These are phyloP conservation scores for Delphinus delphis DNA, from an alignment of 2,113 vertebrate species.

Conservation along the genomic window DNA sequence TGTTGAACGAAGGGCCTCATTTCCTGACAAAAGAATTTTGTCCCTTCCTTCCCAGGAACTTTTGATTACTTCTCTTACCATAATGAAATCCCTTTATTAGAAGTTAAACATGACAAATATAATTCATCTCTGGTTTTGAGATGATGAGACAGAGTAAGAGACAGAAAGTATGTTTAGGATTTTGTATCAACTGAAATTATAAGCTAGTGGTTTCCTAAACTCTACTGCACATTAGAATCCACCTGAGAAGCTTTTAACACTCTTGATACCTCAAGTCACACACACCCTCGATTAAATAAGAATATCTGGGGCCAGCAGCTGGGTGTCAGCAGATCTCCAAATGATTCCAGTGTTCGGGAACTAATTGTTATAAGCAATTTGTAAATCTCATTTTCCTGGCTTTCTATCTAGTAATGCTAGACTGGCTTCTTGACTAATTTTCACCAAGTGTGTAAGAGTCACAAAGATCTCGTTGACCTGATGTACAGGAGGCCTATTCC, in stretches of 20 bases:
- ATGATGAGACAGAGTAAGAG: not conserved
- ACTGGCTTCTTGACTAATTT: not conserved
- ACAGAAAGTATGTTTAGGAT: not conserved
- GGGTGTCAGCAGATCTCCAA: not conserved
- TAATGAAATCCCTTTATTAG: not conserved
- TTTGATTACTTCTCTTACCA: not conserved
- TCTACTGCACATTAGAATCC: not conserved
- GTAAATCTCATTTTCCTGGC: not conserved
- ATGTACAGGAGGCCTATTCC: not conserved
- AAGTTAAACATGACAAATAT: not conserved
- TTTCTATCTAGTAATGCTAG: not conserved
- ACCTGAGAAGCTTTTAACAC: not conserved
- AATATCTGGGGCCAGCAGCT: not conserved
- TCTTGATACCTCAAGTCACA: not conserved
- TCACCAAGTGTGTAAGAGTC: not conserved
- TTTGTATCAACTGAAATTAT: not conserved
- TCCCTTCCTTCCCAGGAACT: not conserved
- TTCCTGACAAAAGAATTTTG: constrained; percentile 7
- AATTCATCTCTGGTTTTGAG: not conserved
- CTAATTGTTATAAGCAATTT: not conserved
- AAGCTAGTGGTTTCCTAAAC: not conserved
- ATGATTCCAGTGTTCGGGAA: not conserved
- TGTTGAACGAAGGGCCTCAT: not conserved
- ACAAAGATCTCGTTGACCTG: not conserved
- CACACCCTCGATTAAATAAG: not conserved